Conservation (phyloP, 2,888 invertebrate genomes). For the Aleiodes alternator region DNA sequence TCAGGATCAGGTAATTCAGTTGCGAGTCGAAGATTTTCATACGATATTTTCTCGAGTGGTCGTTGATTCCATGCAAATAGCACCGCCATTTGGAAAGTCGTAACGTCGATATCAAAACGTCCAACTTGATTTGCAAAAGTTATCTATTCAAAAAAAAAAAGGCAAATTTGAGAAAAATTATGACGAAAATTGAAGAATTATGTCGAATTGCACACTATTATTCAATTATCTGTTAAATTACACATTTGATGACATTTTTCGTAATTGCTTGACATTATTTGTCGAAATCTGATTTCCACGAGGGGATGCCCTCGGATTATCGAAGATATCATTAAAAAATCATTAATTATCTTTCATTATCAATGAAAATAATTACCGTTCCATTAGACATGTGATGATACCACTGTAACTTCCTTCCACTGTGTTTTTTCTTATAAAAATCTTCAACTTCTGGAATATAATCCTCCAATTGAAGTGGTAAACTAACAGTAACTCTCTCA, state of each 20-base stretch:
- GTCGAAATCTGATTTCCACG: no score
- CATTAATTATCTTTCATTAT: no score
- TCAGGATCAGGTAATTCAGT: constrained; percentile 98
- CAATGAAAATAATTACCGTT: constrained; percentile 78
- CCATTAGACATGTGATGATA: constrained; percentile 99
- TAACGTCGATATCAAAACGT: constrained; percentile 97
- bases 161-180: no score
- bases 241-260: no score
- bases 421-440: constrained; percentile 98
- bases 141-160: constrained; percentile 77
- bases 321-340: not conserved
- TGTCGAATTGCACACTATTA: no score
- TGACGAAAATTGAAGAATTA: no score
- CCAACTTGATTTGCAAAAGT: constrained; percentile 95
- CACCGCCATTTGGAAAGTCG: constrained; percentile 99
- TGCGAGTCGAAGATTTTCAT: constrained; percentile 96
- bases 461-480: constrained; percentile 98
- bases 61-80: constrained; percentile 99
- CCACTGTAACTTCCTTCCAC: constrained; percentile 98
- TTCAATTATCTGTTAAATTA: no score
- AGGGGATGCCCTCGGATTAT: no score
- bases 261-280: no score
- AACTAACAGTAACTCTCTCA: constrained; percentile 95
- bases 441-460: constrained; percentile 99
- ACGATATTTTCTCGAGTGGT: constrained; percentile 93